Base-by-base conservation (phyloP, 2,797 vertebrate species). In the Acanthurus lineatus region DNA sequence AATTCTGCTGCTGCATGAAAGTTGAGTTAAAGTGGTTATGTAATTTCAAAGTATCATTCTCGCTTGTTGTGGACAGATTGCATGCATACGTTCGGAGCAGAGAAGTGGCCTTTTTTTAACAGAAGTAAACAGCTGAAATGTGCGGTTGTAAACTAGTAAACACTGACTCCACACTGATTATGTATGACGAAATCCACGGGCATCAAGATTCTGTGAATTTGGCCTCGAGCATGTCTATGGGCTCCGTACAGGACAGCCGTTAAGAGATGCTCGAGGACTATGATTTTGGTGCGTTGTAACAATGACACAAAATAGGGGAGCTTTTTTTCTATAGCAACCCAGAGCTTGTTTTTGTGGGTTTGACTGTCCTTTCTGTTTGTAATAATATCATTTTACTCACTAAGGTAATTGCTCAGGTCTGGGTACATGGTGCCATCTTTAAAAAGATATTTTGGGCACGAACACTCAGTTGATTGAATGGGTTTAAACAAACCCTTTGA, bases 21-120 rank as follows among this genome's bases (percentile, higher is more conserved):
- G 86, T 89, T 82, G 73, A 86, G 69, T 84, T 82, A 73, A 87
- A 89, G 77, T 69, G 76, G 76, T 88, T 86, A 87, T 85, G 89
- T 79, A 77, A 84, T 92, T 90, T 89, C 77, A 88, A 81, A 90
- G 83, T 72, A 76, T 86, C 73, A 47, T 51, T 78, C 52, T 57
- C 1, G 17, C 68, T 65, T 54, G 72, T 74, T 80, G 73, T 17
- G 12, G 74, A 66, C 62, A 73, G 61, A 79, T 76, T 63, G 73
- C 71, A 74, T 73, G 76, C 69, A 53, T 73, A 59, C 44, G 60
- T 86, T 83, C 25, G 44, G 49, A 69, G 59, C 6, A 48, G 35
- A 53, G 73, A 67, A 45, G 25, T 51, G 25, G 25, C 42, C 38
- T 76, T 77, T 76, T 65, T 38, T 32, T 32, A 5, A 66, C 38